phyloP scores from a whole-genome alignment of 2,888 invertebrate genomes.

The Chorisops tibialis region DNA sequence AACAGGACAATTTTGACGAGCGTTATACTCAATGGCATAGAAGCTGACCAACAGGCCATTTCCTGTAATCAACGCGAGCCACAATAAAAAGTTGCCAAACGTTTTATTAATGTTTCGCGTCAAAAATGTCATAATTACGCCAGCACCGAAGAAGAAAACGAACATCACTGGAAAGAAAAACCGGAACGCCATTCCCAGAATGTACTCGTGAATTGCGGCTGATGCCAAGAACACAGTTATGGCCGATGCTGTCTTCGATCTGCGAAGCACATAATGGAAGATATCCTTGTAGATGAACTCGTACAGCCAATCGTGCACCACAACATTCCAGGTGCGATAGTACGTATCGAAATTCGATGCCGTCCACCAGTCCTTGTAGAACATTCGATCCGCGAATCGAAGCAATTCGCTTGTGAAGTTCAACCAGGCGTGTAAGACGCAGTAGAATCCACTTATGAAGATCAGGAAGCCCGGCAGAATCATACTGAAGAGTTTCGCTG shows the following conservation, averaged over 20 bases:
- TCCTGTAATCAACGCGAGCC: constrained; percentile 72
- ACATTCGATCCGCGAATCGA: constrained; percentile 74
- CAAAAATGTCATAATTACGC: constrained; percentile 57
- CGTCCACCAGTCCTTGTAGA: constrained; percentile 89
- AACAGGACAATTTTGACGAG: constrained; percentile 64
- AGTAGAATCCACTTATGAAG: constrained; percentile 71
- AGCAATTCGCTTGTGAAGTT: constrained; percentile 87
- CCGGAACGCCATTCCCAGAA: constrained; percentile 70
- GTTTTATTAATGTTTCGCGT: constrained; percentile 48
- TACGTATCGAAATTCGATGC: constrained; percentile 69
- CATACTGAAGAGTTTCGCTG: constrained; percentile 62
- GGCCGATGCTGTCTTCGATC: constrained; percentile 54
- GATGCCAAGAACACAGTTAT: constrained; percentile 69
- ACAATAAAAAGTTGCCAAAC: constrained; percentile 71
- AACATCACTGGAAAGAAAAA: constrained; percentile 83
- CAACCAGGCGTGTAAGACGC: constrained; percentile 79
- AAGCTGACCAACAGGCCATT: constrained; percentile 60
- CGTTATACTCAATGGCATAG: constrained; percentile 81
- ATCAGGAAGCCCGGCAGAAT: constrained; percentile 67
- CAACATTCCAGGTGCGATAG: constrained; percentile 85
- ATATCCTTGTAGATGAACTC: constrained; percentile 78
- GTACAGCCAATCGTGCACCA: constrained; percentile 87
- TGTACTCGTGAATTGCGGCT: constrained; percentile 79
- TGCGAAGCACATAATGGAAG: constrained; percentile 46
- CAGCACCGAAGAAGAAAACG: constrained; percentile 68